Percentiles rank a stretch among this genome's conserved stretches.
These are phyloP conservation scores for Limanda limanda DNA, from an alignment of 2,113 vertebrate genomes.

Conservation along the genomic window DNA sequence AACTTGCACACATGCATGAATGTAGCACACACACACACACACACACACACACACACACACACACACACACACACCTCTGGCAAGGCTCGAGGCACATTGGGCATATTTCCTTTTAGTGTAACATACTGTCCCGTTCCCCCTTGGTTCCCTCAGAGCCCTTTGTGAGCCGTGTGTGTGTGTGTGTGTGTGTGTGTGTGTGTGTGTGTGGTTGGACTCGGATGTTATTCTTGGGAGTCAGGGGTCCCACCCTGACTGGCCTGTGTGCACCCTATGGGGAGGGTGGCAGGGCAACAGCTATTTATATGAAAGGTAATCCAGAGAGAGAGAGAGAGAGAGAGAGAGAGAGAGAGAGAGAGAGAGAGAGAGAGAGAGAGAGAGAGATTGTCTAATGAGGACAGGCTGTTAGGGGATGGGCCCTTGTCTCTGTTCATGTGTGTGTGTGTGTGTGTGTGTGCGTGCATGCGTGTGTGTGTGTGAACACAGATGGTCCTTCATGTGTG, in stretches of 20 bases:
- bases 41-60: conserved; percentile 28
- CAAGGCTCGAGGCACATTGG: conserved; percentile 61
- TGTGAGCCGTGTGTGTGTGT: conserved; percentile 9
- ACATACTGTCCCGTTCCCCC: conserved; percentile 53
- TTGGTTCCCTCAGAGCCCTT: conserved; percentile 26
- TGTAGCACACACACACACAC: conserved; percentile 24
- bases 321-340: conserved; percentile 59
- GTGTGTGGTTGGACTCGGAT: conserved; percentile 28
- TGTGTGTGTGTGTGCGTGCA: too few species aligned
- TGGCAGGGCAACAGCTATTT: conserved; percentile 73
- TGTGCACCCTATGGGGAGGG: conserved; percentile 61
- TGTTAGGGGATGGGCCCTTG: conserved; percentile 71
- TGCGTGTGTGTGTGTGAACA: conserved; percentile 44
- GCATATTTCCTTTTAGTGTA: conserved; percentile 65
- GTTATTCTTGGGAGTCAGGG: conserved; percentile 39
- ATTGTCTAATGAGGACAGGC: conserved; percentile 78
- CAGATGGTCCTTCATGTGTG: conserved; percentile 77
- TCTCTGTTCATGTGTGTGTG: conserved; percentile 29
- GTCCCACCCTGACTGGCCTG: conserved; percentile 72
- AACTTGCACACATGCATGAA: conserved; percentile 40
- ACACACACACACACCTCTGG: conserved; percentile 59
- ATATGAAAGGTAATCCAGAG: conserved; percentile 68
- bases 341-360: conserved; percentile 39
- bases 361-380: conserved; percentile 53
- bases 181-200: conserved; percentile 31